A percentile compares a stretch with the other conserved stretches of the same genome.
These are phyloP conservation scores for Polyommatus iphigenia DNA, from an alignment of 2,888 invertebrate genomes.

Conservation along the genomic window DNA sequence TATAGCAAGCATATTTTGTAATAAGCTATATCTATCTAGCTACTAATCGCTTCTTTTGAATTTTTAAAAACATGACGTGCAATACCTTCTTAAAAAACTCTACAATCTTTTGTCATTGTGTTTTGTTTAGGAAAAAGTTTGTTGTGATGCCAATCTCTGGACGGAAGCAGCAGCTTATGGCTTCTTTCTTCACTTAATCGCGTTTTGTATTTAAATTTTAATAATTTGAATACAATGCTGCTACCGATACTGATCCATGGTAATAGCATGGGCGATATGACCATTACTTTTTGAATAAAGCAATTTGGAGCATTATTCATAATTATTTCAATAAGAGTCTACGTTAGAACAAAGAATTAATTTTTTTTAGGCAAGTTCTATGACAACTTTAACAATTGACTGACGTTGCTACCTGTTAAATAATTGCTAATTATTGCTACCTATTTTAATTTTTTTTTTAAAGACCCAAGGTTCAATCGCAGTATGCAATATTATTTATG, in stretches of 20 bases:
- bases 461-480: not conserved
- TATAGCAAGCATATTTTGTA: not conserved
- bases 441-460: not conserved
- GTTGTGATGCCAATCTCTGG: conserved; percentile 61
- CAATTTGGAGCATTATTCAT: conserved; percentile 21
- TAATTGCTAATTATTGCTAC: no score
- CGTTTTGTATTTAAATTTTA: conserved; percentile 77
- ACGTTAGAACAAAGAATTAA: not conserved
- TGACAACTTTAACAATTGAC: no score
- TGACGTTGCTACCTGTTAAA: no score
- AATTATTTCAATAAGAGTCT: not conserved
- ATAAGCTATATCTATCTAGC: not conserved
- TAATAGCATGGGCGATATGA: conserved; percentile 67
- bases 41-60: not conserved
- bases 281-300: conserved; percentile 26
- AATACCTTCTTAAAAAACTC: not conserved
- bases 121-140: conserved; percentile 13
- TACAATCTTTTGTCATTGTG: not conserved
- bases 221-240: conserved; percentile 78
- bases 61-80: not conserved
- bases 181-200: conserved; percentile 75
- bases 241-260: conserved; percentile 66
- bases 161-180: conserved; percentile 62
- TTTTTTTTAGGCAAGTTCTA: no score
- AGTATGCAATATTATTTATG: no score